Base-by-base conservation (phyloP, 2,888 invertebrate species). In the Plebejus melissa region DNA sequence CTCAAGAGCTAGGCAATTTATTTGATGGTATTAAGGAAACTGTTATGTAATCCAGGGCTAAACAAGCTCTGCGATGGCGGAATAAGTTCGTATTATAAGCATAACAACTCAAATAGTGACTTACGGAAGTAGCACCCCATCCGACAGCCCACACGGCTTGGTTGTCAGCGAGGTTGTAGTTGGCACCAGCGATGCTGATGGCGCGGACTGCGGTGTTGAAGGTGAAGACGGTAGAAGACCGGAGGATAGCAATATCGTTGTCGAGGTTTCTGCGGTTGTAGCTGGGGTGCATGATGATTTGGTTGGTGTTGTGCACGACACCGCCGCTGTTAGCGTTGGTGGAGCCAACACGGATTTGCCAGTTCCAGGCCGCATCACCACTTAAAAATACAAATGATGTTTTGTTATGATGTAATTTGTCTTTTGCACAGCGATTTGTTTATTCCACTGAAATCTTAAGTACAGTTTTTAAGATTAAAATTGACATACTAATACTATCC, bases 271-370 rank as follows among this genome's bases (percentile, higher is more conserved):
- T 1, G 3, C 76, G 13, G 78, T 88, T 83, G 81, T 86, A 93
- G 69, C 80, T 78, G 0, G 86, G 82, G 78, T 94, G 90, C 28
- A 81, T 77, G 5, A 78, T 79, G 65, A 86, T 80, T 0, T 71
- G 74, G 3, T 46, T 65, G 0, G 80, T 38, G 2, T 75, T 77
- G 74, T 83, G 76, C 4, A 86, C 81, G 0, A 75, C 69, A 5
- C 89, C 89, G 0, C 87, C 88, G 60, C 83, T 86, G 78, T 82
- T 86, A 6, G 86, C 86, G 76, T 79, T 84, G 0, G 83, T 80
- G 5, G 88, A 89, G 1, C 88, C 89, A 7, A 84, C 83, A 4
- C 86, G 86, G 7, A 81, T 78, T 0, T 84, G 86, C 85, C 85
- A 89, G 38, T 79, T 80, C 1, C 74, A 77, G 1, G 79, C 65